Base-by-base conservation (phyloP, 2,113 vertebrate species). In the Gnathonemus longibarbis region DNA sequence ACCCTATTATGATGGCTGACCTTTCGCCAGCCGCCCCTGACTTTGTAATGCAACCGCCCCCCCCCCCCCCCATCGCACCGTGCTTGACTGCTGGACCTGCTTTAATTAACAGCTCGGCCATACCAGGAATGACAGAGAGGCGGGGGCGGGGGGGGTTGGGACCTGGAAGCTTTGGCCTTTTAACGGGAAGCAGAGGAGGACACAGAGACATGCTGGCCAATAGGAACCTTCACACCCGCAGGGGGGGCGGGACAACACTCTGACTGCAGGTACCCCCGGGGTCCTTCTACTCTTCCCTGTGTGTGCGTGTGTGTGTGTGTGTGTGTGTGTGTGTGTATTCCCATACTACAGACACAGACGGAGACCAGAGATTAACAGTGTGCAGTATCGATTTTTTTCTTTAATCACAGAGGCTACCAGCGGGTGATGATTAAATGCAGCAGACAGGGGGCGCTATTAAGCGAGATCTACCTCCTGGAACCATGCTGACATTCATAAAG, bases 81-180 rank as follows among this genome's bases (percentile, higher is more conserved):
- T 15, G 24, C 39, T 85, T 24, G 39, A 62, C 3, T 42, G 77
- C 52, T 53, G 50, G 52, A 90, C 39, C 89, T 84, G 53, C n/a
- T 87, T 52, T 91, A 91, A 87, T 91, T 85, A 91, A 31, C 52
- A 53, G 50, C 19, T 48, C 17, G 45, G 39, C 19, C 27, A 87
- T 56, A 84, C 31, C 15, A 15, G 35, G 53, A 66, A 58, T 42
- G 17, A 62, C 56, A n/a, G 56, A n/a, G 56, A n/a, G 8, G 56
- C 7, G 56, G 53, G 52, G 21, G 53, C 5, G 2, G 58, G 24
- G 8, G 46, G 39, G 35, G 80, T 56, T 6, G 53, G 19, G 45
- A 87, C 27, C 46, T 52, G n/a, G 27, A 90, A 90, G 62, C 62
- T 70, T 70, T n/a, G 62, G 27, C 24, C n/a, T 31, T 70, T 70